These are phyloP conservation scores for Rhyacichthys aspro DNA, from an alignment of 2,797 vertebrate genomes.

Conservation along the genomic window DNA sequence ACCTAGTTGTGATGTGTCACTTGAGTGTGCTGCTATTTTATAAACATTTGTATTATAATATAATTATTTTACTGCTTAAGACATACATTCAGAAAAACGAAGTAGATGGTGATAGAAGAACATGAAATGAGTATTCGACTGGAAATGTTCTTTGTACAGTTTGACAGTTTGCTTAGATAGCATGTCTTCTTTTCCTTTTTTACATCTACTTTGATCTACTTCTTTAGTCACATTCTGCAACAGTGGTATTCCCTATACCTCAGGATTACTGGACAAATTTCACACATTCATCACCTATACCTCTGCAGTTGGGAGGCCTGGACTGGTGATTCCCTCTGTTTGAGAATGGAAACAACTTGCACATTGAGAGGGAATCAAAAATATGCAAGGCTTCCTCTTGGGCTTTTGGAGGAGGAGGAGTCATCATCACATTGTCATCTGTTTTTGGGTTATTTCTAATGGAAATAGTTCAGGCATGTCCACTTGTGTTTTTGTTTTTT, in stretches of 20 bases:
- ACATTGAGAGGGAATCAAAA: conserved; percentile 52
- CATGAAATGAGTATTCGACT: conserved; percentile 91
- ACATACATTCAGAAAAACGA: conserved; percentile 90
- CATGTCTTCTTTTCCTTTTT: conserved; percentile 77
- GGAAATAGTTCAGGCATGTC: conserved; percentile 48
- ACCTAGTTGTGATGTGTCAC: conserved; percentile 99
- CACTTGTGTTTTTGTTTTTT: background rate
- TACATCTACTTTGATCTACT: conserved; percentile 69
- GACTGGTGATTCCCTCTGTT: conserved; percentile 41
- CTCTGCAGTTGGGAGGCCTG: conserved; percentile 82
- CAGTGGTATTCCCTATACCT: conserved; percentile 91
- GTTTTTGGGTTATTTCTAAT: conserved; percentile 25
- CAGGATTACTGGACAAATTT: conserved; percentile 94
- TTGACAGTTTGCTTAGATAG: conserved; percentile 83
- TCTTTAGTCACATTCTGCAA: conserved; percentile 88
- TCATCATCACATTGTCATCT: conserved; percentile 12
- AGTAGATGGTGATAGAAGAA: conserved; percentile 94
- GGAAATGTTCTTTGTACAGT: conserved; percentile 94
- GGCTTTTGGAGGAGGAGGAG: conserved; percentile 65
- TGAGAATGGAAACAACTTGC: conserved; percentile 35
- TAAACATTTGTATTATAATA: conserved; percentile 99
- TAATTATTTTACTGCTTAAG: conserved; percentile 99
- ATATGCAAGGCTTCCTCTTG: conserved; percentile 77
- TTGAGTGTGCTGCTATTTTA: conserved; percentile 99
- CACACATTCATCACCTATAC: conserved; percentile 86